Evolutionary conservation across 2,888 invertebrate genomes (phyloP).

Genomic region (Andrena trimmerana): DNA sequence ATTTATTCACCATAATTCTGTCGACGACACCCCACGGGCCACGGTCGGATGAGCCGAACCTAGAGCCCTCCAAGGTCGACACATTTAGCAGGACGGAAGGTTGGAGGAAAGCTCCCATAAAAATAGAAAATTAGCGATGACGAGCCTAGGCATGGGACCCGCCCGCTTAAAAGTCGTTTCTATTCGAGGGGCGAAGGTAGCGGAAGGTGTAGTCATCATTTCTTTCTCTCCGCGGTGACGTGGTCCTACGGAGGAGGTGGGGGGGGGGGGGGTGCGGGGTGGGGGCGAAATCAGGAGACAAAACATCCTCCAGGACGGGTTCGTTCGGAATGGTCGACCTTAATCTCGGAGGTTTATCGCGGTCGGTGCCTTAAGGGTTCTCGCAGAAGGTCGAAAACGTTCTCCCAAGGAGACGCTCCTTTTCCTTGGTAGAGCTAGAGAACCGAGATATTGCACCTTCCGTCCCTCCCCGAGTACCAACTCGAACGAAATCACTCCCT

Average conservation of each 20-base stretch:
- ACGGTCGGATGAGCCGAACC: background rate
- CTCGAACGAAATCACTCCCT: constrained; percentile 22
- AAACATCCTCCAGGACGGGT: background rate
- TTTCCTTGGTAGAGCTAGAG: constrained; percentile 11
- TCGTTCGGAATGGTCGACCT: constrained; percentile 1
- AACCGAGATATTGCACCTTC: constrained; percentile 36
- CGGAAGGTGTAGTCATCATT: background rate
- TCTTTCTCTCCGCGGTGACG: background rate
- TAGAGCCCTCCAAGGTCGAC: constrained; percentile 1
- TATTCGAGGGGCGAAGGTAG: too few relatives aligned
- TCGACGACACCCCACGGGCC: background rate
- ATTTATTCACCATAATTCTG: background rate
- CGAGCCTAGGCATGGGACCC: too few relatives aligned
- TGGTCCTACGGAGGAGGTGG: too few relatives aligned
- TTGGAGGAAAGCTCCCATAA: background rate
- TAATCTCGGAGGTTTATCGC: constrained; percentile 46
- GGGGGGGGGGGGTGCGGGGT: too few relatives aligned
- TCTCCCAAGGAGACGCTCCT: constrained; percentile 12
- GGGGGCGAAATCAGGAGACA: background rate
- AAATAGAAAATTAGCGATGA: too few relatives aligned
- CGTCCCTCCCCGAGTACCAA: constrained; percentile 14
- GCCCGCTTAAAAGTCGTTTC: too few relatives aligned
- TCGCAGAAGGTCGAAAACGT: constrained; percentile 10
- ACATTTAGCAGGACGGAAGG: constrained; percentile 3
- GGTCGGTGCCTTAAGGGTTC: constrained; percentile 9